Evolutionary conservation across 2,888 invertebrate species (phyloP).

Genomic region (Coelinius sp.): DNA sequence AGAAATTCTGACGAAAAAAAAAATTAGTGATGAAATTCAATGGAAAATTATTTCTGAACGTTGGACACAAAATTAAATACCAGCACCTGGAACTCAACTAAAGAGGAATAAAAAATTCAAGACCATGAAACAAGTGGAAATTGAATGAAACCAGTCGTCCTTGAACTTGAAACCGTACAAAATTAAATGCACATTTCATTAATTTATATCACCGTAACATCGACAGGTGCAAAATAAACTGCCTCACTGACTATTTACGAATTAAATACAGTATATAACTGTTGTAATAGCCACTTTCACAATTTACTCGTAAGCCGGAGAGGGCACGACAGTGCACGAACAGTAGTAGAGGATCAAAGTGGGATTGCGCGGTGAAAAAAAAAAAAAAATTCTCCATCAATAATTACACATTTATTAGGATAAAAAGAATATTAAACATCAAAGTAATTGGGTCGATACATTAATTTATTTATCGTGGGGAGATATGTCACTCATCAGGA

Average conservation of each 20-base stretch:
- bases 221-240: background rate
- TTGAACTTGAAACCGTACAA: background rate
- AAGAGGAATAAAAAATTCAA: no score
- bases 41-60: background rate
- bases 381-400: constrained; percentile 24
- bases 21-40: background rate
- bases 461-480: background rate
- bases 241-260: background rate
- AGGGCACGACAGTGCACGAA: background rate
- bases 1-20: background rate
- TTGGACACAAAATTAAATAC: background rate
- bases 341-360: background rate
- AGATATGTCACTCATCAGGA: constrained; percentile 47
- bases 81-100: background rate
- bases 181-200: background rate
- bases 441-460: background rate
- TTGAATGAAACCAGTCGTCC: background rate
- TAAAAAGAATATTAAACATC: background rate
- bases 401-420: constrained; percentile 5
- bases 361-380: constrained; percentile 33
- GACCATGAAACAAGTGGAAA: background rate
- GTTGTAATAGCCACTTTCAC: background rate
- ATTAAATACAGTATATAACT: background rate
- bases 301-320: background rate
- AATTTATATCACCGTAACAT: background rate